A percentile compares a stretch with the other conserved stretches of the same genome.
Conservation (phyloP, 2,888 invertebrate species). For the Amiota communis region DNA sequence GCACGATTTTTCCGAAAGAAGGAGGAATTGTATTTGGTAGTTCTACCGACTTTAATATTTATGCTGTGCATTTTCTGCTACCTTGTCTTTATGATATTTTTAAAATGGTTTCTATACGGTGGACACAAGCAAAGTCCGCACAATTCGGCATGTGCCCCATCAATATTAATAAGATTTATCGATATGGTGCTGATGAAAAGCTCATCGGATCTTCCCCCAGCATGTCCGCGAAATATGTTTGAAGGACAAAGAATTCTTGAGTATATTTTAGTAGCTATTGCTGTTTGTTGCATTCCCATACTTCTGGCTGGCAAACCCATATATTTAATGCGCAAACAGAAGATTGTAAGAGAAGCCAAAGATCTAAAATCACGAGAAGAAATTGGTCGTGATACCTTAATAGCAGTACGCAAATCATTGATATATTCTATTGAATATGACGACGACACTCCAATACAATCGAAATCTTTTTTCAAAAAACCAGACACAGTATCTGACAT, state of each 20-base stretch:
- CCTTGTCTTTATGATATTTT: constrained; percentile 90
- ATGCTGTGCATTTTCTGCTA: constrained; percentile 89
- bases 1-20: constrained; percentile 80
- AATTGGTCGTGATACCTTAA: constrained; percentile 42
- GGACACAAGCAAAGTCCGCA: constrained; percentile 70
- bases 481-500: constrained; percentile 25
- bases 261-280: constrained; percentile 82
- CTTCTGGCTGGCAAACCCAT: constrained; percentile 94
- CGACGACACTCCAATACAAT: constrained; percentile 54
- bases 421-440: constrained; percentile 61
- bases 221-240: constrained; percentile 79
- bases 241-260: constrained; percentile 81
- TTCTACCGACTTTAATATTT: constrained; percentile 91
- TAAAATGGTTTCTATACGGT: constrained; percentile 88
- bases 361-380: constrained; percentile 34
- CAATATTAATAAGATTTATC: constrained; percentile 83
- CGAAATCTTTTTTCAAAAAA: constrained; percentile 31
- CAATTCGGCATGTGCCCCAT: constrained; percentile 79
- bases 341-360: constrained; percentile 23
- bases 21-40: constrained; percentile 83
- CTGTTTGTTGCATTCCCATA: constrained; percentile 88
- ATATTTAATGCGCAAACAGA: constrained; percentile 76
- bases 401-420: constrained; percentile 50
- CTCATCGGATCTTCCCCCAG: constrained; percentile 55
- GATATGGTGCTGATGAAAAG: constrained; percentile 82